Conservation (phyloP, 2,797 vertebrate genomes). For the Cyclopterus lumpus region DNA sequence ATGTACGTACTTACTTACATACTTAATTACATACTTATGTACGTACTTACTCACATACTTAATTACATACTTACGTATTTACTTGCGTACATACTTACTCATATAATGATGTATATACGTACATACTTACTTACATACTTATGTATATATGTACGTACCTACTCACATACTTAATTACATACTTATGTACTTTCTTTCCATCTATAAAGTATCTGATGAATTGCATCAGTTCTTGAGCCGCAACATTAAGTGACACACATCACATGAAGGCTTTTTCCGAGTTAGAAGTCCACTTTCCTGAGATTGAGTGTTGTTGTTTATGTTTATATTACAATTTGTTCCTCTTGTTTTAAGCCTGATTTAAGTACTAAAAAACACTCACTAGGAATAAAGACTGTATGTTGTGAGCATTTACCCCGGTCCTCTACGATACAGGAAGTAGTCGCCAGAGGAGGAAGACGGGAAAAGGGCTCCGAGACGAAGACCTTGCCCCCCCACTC, state of each 20-base stretch:
- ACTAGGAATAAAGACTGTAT: background rate
- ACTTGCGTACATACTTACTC: too few relatives aligned
- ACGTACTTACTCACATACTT: too few relatives aligned
- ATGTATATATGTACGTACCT: too few relatives aligned
- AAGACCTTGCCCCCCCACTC: constrained; percentile 84
- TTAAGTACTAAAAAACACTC: background rate
- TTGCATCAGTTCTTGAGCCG: background rate
- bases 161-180: too few relatives aligned
- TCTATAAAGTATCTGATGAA: background rate
- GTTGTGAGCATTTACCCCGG: constrained; percentile 68
- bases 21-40: too few relatives aligned
- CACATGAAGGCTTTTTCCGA: background rate
- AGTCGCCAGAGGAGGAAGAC: constrained; percentile 83
- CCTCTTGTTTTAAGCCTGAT: background rate
- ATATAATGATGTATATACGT: too few relatives aligned
- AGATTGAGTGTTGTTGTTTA: background rate
- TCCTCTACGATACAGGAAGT: constrained; percentile 81
- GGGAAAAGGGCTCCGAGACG: constrained; percentile 72
- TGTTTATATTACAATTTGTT: background rate
- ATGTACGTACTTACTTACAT: too few relatives aligned
- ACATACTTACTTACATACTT: too few relatives aligned
- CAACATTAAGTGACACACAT: background rate
- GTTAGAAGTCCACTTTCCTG: background rate
- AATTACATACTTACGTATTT: too few relatives aligned
- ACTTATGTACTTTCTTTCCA: background rate